A percentile compares a stretch with the other conserved stretches of the same genome.
phyloP scores from a whole-genome alignment of 2,888 invertebrate genomes.

The Alitta virens region DNA sequence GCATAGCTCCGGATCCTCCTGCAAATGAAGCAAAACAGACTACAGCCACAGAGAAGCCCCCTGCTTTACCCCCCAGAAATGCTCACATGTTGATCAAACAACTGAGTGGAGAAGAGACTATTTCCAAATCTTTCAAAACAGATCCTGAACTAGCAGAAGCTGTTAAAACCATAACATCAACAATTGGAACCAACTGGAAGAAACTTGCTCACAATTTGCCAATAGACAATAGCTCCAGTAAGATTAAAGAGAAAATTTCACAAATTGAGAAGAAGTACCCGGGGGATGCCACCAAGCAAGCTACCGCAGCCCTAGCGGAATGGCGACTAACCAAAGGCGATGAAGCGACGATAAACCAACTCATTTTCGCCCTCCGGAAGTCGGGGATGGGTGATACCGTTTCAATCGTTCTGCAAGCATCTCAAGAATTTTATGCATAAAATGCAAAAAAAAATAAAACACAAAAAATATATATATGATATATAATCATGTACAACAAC shows the following conservation, averaged over 20 bases:
- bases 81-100: background rate
- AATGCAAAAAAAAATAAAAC: too few relatives aligned
- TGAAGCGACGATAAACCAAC: conserved; percentile 22
- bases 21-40: background rate
- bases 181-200: conserved; percentile 25
- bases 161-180: conserved; percentile 7
- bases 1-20: background rate
- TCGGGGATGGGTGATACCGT: conserved; percentile 21
- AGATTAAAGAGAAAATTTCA: conserved; percentile 17
- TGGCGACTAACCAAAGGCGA: conserved; percentile 28
- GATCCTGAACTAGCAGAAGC: background rate
- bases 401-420: conserved; percentile 21
- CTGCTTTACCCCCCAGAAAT: conserved; percentile 14
- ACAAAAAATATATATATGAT: too few relatives aligned
- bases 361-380: conserved; percentile 27
- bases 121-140: too few relatives aligned
- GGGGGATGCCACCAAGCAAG: conserved; percentile 20
- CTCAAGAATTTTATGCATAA: conserved; percentile 14
- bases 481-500: too few relatives aligned
- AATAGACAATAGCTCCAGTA: conserved; percentile 11
- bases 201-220: conserved; percentile 27
- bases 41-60: background rate
- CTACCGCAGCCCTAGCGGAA: conserved; percentile 20
- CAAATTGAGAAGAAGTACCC: conserved; percentile 20
- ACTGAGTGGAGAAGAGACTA: background rate